These are phyloP conservation scores for Liolophura sinensis DNA, from an alignment of 1,140 invertebrate species.

Conservation along the genomic window DNA sequence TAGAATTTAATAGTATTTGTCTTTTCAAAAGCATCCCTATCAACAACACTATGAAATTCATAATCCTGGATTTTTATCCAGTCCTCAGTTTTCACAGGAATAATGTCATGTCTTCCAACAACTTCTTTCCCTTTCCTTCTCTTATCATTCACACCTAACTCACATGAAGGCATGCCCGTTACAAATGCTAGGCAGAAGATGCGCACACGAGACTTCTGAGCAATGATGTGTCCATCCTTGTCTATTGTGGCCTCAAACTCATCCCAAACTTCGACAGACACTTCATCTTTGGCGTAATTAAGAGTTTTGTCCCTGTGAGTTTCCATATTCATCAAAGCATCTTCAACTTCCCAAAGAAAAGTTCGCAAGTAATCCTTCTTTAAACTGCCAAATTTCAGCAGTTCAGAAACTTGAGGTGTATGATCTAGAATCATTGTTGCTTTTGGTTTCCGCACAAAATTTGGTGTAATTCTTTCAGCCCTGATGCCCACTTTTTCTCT, in stretches of 20 bases:
- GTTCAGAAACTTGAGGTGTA: slow-evolving; percentile 90
- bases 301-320: slow-evolving; percentile 65
- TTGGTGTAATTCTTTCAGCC: slow-evolving; percentile 80
- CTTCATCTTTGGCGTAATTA: slow-evolving; percentile 97
- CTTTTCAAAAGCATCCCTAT: slow-evolving; percentile 88
- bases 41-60: slow-evolving; percentile 94
- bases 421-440: slow-evolving; percentile 85
- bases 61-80: slow-evolving; percentile 96
- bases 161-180: slow-evolving; percentile 79
- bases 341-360: slow-evolving; percentile 88
- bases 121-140: slow-evolving; percentile 97
- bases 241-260: slow-evolving; percentile 95
- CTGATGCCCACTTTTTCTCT: slow-evolving; percentile 96
- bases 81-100: slow-evolving; percentile 98
- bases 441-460: slow-evolving; percentile 54
- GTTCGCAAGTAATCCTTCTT: slow-evolving; percentile 87
- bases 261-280: slow-evolving; percentile 95
- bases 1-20: slow-evolving; percentile 94
- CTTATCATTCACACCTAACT: slow-evolving; percentile 97
- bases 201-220: slow-evolving; percentile 92
- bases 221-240: slow-evolving; percentile 71
- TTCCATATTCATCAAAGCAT: slow-evolving; percentile 65
- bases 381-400: slow-evolving; percentile 93
- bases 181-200: slow-evolving; percentile 94
- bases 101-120: slow-evolving; percentile 97